Percentiles rank a stretch among this genome's conserved stretches.
Conservation (phyloP, 2,113 vertebrate species). For the Leucosticte australis region DNA sequence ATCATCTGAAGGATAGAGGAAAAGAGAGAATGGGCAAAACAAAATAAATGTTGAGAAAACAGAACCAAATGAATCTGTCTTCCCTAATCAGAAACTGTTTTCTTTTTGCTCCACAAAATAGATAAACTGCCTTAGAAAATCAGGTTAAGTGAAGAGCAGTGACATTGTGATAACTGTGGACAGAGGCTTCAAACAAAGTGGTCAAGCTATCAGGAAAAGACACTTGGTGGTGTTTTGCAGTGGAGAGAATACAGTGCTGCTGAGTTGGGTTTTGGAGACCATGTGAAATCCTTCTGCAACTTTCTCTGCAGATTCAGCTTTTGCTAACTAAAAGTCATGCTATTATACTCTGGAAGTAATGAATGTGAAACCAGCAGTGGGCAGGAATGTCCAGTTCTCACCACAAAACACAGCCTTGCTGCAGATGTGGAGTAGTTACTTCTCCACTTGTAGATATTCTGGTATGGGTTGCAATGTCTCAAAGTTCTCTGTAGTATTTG, state of each 20-base stretch:
- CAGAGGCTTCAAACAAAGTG: neutral
- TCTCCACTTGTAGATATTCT: neutral
- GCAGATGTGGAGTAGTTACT: neutral
- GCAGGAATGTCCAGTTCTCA: neutral
- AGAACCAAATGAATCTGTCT: neutral
- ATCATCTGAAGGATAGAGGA: neutral
- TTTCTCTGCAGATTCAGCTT: neutral
- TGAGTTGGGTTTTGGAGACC: neutral
- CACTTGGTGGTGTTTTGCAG: neutral
- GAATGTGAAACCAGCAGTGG: neutral
- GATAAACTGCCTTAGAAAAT: neutral
- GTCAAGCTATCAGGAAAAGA: neutral
- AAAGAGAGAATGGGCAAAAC: neutral
- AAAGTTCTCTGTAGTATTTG: neutral
- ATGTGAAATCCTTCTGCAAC: neutral
- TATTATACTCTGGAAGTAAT: neutral
- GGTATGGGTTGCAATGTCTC: accelerated
- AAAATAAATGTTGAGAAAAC: neutral
- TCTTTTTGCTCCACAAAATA: neutral
- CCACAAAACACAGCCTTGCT: neutral
- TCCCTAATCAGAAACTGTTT: neutral
- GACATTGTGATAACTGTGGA: neutral
- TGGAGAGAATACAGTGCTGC: neutral
- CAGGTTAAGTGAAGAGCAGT: neutral
- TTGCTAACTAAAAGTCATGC: neutral